phyloP scores from a whole-genome alignment of 2,113 vertebrate species.

The Butorides virescens region DNA sequence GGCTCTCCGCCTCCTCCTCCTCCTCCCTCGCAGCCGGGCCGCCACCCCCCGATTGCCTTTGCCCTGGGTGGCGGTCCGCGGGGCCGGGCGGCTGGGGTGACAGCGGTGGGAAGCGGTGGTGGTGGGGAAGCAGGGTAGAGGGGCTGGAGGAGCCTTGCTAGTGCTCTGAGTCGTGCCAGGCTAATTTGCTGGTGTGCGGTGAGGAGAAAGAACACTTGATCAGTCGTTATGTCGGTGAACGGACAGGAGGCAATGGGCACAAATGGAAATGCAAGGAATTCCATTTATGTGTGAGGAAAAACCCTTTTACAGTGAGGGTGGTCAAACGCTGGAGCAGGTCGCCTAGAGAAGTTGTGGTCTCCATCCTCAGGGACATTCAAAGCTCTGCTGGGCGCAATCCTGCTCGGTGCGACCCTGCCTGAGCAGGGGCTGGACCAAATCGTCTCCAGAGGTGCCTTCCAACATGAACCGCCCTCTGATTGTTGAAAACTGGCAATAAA shows the following conservation, averaged over 20 bases:
- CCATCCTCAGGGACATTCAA: background rate
- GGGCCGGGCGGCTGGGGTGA: background rate
- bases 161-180: background rate
- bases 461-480: background rate
- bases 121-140: background rate
- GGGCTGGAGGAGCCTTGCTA: background rate
- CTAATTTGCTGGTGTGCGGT: rapidly evolving
- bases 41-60: background rate
- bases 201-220: background rate
- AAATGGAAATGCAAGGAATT: background rate
- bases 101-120: background rate
- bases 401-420: rapidly evolving
- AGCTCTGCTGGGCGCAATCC: rapidly evolving
- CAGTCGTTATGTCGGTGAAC: rapidly evolving
- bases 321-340: background rate
- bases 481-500: background rate
- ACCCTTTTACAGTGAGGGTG: background rate
- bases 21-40: background rate
- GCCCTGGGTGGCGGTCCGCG: background rate
- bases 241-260: background rate
- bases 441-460: background rate
- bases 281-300: background rate
- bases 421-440: background rate
- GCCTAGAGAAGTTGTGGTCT: background rate
- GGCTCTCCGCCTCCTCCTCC: background rate